phyloP scores from a whole-genome alignment of 64 coral and sea anemone genomes.

The Actinia equina region DNA sequence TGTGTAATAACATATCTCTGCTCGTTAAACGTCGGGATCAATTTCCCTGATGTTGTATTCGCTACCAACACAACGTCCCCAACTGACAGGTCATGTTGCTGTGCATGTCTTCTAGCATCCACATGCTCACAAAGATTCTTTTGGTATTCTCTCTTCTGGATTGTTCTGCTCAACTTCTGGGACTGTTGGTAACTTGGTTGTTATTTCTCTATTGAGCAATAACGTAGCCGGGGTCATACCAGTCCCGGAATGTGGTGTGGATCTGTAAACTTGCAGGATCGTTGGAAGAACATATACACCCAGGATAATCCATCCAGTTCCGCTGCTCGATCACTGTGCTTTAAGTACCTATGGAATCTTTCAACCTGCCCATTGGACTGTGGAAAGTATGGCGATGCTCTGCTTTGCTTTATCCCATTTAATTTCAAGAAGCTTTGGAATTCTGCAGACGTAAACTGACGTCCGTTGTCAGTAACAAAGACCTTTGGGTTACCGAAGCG shows the following conservation, averaged over 20 bases:
- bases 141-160: slow-evolving; percentile 6
- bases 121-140: slow-evolving; percentile 2
- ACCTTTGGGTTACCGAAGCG: too few relatives aligned
- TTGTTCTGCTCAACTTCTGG: too few relatives aligned
- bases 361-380: neutral
- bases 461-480: too few relatives aligned
- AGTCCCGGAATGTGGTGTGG: slow-evolving; percentile 41
- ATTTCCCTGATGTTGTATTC: neutral
- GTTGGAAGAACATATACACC: slow-evolving; percentile 18
- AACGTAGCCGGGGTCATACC: slow-evolving; percentile 36
- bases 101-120: slow-evolving; percentile 1
- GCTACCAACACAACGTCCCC: slow-evolving; percentile 39
- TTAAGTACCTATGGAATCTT: slow-evolving; percentile 23
- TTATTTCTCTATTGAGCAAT: slow-evolving; percentile 40
- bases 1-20: too few relatives aligned
- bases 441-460: too few relatives aligned
- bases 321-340: slow-evolving; percentile 7
- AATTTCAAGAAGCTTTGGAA: too few relatives aligned
- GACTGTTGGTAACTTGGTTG: slow-evolving; percentile 24
- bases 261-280: slow-evolving; percentile 46
- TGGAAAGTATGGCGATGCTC: too few relatives aligned
- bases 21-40: too few relatives aligned
- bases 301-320: slow-evolving; percentile 37
- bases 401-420: too few relatives aligned
- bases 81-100: neutral